Evolutionary conservation across 1,140 invertebrate species (phyloP).

Genomic region (Pantala flavescens): DNA sequence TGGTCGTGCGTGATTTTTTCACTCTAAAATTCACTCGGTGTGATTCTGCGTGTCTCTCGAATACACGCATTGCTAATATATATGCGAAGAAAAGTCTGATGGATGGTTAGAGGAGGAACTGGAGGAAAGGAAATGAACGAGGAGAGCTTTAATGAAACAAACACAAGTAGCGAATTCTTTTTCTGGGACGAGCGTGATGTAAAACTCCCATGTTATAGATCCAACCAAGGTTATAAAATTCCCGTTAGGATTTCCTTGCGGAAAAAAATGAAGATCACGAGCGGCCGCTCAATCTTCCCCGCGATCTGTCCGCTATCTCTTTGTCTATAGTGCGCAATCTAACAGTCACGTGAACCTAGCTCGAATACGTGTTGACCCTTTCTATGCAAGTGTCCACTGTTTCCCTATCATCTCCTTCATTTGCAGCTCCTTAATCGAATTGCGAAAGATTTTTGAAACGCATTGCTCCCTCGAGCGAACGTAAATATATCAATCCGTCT

Average conservation of each 20-base stretch:
- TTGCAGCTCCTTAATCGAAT: no score
- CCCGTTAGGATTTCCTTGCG: not conserved
- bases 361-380: not conserved
- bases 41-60: no score
- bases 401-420: not conserved
- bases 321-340: not conserved
- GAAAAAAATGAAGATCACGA: constrained; percentile 9
- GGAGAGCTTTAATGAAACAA: no score
- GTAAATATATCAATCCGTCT: not conserved
- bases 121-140: no score
- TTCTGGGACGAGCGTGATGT: no score
- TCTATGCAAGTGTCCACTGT: not conserved
- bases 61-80: no score
- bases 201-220: not conserved
- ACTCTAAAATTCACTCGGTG: no score
- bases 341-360: not conserved
- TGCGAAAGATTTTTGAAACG: not conserved
- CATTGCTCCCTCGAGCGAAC: not conserved
- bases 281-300: not conserved
- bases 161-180: no score
- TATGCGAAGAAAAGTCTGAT: no score
- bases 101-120: no score
- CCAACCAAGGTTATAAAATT: not conserved
- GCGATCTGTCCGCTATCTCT: not conserved
- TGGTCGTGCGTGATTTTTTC: no score